Percentiles rank a stretch among this genome's conserved stretches.
These are phyloP conservation scores for Anniella stebbinsi DNA, from an alignment of 2,797 vertebrate genomes.

Conservation along the genomic window DNA sequence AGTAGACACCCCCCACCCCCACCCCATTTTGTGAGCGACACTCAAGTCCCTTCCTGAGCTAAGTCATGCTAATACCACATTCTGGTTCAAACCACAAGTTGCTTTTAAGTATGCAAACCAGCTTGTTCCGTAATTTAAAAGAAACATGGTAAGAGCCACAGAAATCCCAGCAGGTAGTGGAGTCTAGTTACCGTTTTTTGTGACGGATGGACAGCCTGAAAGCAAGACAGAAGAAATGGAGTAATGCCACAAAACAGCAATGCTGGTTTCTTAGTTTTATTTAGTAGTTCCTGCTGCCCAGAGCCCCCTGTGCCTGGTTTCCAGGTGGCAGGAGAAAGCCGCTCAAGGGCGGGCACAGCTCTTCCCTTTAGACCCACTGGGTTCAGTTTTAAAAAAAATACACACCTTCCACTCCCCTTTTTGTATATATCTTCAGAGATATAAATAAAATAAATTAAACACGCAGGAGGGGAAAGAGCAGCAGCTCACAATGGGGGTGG, in stretches of 20 bases:
- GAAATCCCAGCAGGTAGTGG: neutral
- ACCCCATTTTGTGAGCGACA: neutral
- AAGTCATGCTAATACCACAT: neutral
- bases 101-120: neutral
- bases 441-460: slow-evolving; percentile 76
- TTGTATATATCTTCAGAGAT: slow-evolving; percentile 55
- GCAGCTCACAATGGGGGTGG: slow-evolving; percentile 6
- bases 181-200: neutral
- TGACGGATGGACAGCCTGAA: neutral
- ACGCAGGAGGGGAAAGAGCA: slow-evolving; percentile 1
- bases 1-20: too few species aligned
- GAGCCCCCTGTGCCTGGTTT: slow-evolving; percentile 12
- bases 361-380: slow-evolving; percentile 48
- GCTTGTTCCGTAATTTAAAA: neutral
- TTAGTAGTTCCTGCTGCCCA: slow-evolving; percentile 50
- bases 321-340: slow-evolving; percentile 13
- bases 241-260: neutral
- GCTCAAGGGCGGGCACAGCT: slow-evolving; percentile 21
- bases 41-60: neutral
- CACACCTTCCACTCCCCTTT: slow-evolving; percentile 47
- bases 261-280: slow-evolving; percentile 49
- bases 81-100: neutral
- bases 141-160: neutral
- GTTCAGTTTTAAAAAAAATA: slow-evolving; percentile 29
- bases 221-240: neutral